Evolutionary conservation across 2,797 vertebrate genomes (phyloP).

Genomic region (Esox masquinongy): DNA sequence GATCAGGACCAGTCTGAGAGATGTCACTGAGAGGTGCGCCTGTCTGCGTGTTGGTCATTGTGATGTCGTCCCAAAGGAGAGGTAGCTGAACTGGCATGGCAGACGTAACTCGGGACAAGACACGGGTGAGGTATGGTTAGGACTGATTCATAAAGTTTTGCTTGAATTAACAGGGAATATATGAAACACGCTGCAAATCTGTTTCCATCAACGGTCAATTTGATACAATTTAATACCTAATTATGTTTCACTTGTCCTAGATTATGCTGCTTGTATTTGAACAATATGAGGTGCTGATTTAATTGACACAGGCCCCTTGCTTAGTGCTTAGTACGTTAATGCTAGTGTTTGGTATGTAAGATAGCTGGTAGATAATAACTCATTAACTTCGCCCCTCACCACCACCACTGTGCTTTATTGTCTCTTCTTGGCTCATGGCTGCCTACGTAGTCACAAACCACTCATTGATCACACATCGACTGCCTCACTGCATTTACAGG

Average conservation of each 20-base stretch:
- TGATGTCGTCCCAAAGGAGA: constrained; percentile 17
- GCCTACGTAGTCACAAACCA: not conserved
- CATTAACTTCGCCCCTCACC: constrained; percentile 45
- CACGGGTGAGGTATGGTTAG: constrained; percentile 32
- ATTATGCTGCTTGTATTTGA: constrained; percentile 51
- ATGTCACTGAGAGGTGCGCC: constrained; percentile 15
- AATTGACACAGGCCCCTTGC: constrained; percentile 53
- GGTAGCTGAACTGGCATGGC: constrained; percentile 30
- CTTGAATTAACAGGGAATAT: constrained; percentile 64
- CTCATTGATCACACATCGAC: constrained; percentile 29
- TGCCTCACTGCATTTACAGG: constrained; percentile 24
- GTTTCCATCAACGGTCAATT: constrained; percentile 69
- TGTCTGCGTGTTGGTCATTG: not conserved
- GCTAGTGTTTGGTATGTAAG: constrained; percentile 45
- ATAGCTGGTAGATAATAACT: constrained; percentile 59
- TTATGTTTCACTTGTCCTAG: constrained; percentile 70
- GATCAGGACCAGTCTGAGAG: constrained; percentile 37
- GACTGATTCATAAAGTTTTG: constrained; percentile 68
- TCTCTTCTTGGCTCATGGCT: no score
- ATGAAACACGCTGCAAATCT: constrained; percentile 63
- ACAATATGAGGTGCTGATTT: constrained; percentile 56
- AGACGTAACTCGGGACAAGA: constrained; percentile 14
- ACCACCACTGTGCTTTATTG: not conserved
- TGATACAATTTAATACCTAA: constrained; percentile 71
- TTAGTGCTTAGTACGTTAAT: constrained; percentile 36